Base-by-base conservation (phyloP, 2,888 invertebrate genomes). In the Andricus quercusramuli region DNA sequence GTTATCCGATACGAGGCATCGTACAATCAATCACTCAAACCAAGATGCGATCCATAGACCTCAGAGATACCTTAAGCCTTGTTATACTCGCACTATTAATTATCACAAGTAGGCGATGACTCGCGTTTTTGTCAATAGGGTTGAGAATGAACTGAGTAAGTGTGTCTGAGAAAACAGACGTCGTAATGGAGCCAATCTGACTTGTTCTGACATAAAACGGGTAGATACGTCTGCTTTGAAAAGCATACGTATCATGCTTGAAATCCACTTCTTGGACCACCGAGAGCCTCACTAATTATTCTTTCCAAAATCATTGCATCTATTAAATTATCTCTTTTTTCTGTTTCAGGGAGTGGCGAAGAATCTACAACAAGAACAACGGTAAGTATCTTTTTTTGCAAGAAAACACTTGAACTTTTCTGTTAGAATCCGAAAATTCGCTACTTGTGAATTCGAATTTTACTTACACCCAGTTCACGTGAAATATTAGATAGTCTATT, bases 291-390 rank as follows among this genome's bases (percentile, higher is more conserved):
- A 29, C 22, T 29, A 15, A 29, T 17, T 59, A 59, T 22, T 64
- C 15, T 25, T 64, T 29, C 1, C 3, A 29, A 64, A 64, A 29
- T 64, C 17, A 6, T 29, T 64, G 3, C 29, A 64, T 29, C 13
- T 25, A 15, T 29, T 29, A 41, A 82, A 77, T 68, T 76, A n/a
- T 56, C 66, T 74, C 83, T 68, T 80, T 80, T 87, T 86, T 88
- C 83, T 89, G 87, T 92, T 92, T 83, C 90, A 92, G 92, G 25
- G 82, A 4, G 78, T 89, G 74, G 78, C 79, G 66, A 85, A 80
- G 70, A 86, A 86, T 56, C 82, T 92, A 37, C 79, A 85, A 68
- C 83, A 85, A 1, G 70, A 86, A 6, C 65, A 91, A 79, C 88
- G 85, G 92, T 92, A 79, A 91, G 91, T 89, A 84, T 79, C 41